Evolutionary conservation across 2,888 invertebrate species (phyloP), one percentile per base, ranked within the genome.

Genomic region (Meliscaeva auricollis): DNA sequence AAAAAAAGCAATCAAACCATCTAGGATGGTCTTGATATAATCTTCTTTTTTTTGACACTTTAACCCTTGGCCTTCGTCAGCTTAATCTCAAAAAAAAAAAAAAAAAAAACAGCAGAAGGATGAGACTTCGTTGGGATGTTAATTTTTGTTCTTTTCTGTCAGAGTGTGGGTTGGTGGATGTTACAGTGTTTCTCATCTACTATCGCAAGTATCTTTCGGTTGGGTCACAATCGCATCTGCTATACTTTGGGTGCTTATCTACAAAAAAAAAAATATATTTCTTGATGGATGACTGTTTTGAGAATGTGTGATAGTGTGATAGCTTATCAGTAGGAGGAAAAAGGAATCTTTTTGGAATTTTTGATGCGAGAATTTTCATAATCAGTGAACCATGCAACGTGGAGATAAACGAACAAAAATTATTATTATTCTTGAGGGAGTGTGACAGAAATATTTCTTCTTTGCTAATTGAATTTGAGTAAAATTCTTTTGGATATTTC

Each of bases 191-290:
- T 9, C n/a, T 22, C 35, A 32, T n/a, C 26, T 17, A 44, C 62
- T 83, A 83, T 83, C 79, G 83, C 69, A 74, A 83, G 73, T 83
- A 83, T 83, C 83, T 83, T 79, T 79, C 20, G 56, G 62, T 83
- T 56, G n/a, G 15, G 56, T 69, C 62, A 46, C 73, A 54, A 50
- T 41, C 78, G 20, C 69, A 69, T 70, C 69, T 64, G 69, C 44
- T 38, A 17, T 11, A n/a, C n/a, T 44, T 35, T 62, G 58, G 8
- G 9, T 7, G 35, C 54, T 78, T 83, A 83, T 83, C 83, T 69
- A 11, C 56, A 50, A 15, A 60, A 38, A 38, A 38, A 38, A 38
- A 38, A 74, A 74, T 64, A 78, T 50, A 44, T 75, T 83, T 62
- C 69, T 79, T 83, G 83, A 83, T 83, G 79, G 83, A 83, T 83